These are phyloP conservation scores for Cephus sareptanus DNA, from an alignment of 2,888 invertebrate species.

Conservation along the genomic window DNA sequence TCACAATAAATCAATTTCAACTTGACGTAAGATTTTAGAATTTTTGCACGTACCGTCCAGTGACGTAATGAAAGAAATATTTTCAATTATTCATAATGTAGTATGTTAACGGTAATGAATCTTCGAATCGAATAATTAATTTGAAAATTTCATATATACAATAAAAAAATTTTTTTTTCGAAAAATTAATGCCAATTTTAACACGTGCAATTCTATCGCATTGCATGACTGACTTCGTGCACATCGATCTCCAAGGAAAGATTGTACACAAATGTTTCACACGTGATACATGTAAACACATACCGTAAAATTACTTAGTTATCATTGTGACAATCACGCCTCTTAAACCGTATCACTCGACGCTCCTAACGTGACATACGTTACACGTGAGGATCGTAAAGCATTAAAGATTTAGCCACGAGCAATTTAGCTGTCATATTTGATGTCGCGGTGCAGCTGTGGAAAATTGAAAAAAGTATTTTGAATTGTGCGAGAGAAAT, in stretches of 20 bases:
- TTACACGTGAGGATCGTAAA: not conserved
- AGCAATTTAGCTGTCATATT: not conserved
- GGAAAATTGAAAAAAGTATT: not conserved
- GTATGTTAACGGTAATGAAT: not conserved
- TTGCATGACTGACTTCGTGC: not conserved
- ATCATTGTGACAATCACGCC: not conserved
- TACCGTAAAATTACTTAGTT: not conserved
- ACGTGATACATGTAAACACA: not conserved
- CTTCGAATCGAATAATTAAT: not conserved
- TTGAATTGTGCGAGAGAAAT: not conserved
- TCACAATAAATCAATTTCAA: too few relatives aligned
- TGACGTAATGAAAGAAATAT: not conserved
- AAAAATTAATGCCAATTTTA: not conserved
- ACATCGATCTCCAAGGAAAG: not conserved
- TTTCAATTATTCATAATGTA: not conserved
- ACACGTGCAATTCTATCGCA: not conserved
- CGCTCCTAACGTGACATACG: not conserved
- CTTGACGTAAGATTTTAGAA: too few relatives aligned
- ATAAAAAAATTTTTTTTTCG: too few relatives aligned
- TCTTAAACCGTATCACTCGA: not conserved
- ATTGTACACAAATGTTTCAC: not conserved
- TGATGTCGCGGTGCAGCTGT: not conserved
- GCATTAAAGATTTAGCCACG: not conserved
- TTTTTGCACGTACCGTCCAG: too few relatives aligned
- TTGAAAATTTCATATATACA: not conserved